Evolutionary conservation across 2,797 vertebrate genomes (phyloP).

Genomic region (Neomorphus geoffroyi): DNA sequence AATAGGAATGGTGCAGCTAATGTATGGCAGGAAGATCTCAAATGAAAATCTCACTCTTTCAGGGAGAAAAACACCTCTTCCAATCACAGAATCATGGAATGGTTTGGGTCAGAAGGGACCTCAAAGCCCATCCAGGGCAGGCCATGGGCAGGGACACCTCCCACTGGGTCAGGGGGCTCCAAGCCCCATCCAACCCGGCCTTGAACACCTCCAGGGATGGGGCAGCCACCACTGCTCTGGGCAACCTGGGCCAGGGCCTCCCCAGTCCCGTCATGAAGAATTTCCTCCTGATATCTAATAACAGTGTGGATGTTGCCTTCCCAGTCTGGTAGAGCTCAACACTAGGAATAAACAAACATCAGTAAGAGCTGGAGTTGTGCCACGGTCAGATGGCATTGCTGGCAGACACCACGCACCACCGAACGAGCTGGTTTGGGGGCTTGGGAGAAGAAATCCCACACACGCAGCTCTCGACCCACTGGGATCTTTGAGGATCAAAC

Average conservation of each 20-base stretch:
- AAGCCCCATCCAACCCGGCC: too few species aligned
- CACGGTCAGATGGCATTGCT: rapidly evolving
- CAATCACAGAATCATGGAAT: neutral
- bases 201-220: too few species aligned
- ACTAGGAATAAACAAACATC: neutral
- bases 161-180: too few species aligned
- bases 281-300: neutral
- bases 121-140: too few species aligned
- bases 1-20: neutral
- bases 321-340: neutral
- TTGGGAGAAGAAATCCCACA: neutral
- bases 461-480: rapidly evolving
- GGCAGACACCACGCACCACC: neutral
- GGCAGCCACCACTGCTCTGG: too few species aligned
- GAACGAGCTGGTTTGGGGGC: rapidly evolving
- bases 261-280: too few species aligned
- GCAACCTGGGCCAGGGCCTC: too few species aligned
- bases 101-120: too few species aligned
- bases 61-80: neutral
- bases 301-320: neutral
- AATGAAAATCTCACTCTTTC: neutral
- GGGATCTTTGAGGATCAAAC: neutral
- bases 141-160: too few species aligned
- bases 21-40: neutral
- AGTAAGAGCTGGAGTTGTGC: neutral